Evolutionary conservation across 1,140 invertebrate genomes (phyloP), one percentile per base, ranked within the genome.

Genomic region (Drosophila saltans): DNA sequence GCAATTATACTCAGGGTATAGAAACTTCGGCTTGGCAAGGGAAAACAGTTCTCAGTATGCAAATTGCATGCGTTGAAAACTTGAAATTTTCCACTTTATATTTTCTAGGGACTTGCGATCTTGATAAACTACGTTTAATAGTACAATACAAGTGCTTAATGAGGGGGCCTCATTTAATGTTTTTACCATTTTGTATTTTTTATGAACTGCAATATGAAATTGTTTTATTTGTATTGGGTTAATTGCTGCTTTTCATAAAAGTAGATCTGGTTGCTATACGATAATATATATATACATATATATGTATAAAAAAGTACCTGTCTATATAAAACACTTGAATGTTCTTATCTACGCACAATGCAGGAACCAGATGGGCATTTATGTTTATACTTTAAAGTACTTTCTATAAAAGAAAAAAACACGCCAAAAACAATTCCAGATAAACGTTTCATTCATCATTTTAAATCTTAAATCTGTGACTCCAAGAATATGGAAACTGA

Each of bases 81-180:
- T 67, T 45, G 48, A 83, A 82, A 72, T 74, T 88, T 83, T 88
- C 76, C 76, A 66, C 83, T 80, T 69, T 40, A 40, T 56, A 45
- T 41, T 21, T 71, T 52, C 45, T 24, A 52, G 45, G 45, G 21
- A 26, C 45, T 52, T 52, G 45, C 1, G 5, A 52, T 52, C 45
- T 52, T 52, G 45, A 52, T 52, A 62, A 61, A 41, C 36, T 57
- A 61, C n/a, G 30, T n/a, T 59, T 39, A 59, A 39, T 59, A 59
- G 21, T 10, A 59, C 33, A 59, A 59, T 59, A 59, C 57, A 39
- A 39, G 33, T 39, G 16, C 33, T 59, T 59, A 59, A 45, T 62
- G 36, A 62, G 36, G 60, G 24, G 36, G 21, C 41, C 39, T 11
- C 41, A 41, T 62, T 62, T 62, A 62, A 43, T 43, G 30, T 45